A percentile compares a stretch with the other conserved stretches of the same genome.
These are phyloP conservation scores for Artibeus jamaicensis DNA, from an alignment of 2,797 vertebrate species.

Conservation along the genomic window DNA sequence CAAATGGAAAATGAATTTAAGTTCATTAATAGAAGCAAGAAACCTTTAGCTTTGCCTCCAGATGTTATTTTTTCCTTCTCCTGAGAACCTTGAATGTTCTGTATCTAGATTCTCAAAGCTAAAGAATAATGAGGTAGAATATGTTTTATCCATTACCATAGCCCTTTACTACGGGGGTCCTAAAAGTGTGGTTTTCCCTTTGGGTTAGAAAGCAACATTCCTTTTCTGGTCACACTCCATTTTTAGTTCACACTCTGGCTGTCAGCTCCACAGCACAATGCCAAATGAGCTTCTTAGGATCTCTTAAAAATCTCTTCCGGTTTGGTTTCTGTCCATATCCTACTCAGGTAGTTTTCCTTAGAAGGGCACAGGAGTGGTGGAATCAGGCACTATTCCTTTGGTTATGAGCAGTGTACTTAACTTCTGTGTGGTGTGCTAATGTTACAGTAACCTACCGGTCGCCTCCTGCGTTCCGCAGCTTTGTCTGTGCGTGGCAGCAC, in stretches of 20 bases:
- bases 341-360: not conserved
- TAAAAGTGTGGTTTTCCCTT: slow-evolving; percentile 42
- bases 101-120: slow-evolving; percentile 32
- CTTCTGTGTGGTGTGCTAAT: not conserved
- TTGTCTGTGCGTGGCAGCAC: not conserved
- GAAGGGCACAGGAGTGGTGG: not conserved
- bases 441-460: not conserved
- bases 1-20: slow-evolving; percentile 64
- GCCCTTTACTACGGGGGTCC: not conserved
- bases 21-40: slow-evolving; percentile 54
- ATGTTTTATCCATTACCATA: slow-evolving; percentile 58
- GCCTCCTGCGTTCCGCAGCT: not conserved
- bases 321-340: not conserved
- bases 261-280: not conserved
- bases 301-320: not conserved
- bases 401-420: not conserved
- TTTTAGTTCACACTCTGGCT: slow-evolving; percentile 6
- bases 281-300: not conserved
- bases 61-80: slow-evolving; percentile 27
- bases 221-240: slow-evolving; percentile 1
- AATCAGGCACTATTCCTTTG: not conserved
- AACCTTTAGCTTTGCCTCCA: slow-evolving; percentile 1
- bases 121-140: slow-evolving; percentile 50
- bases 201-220: not conserved
- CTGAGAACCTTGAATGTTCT: slow-evolving; percentile 32